Evolutionary conservation across 2,888 invertebrate genomes (phyloP).

Genomic region (Drosophila paranaensis): DNA sequence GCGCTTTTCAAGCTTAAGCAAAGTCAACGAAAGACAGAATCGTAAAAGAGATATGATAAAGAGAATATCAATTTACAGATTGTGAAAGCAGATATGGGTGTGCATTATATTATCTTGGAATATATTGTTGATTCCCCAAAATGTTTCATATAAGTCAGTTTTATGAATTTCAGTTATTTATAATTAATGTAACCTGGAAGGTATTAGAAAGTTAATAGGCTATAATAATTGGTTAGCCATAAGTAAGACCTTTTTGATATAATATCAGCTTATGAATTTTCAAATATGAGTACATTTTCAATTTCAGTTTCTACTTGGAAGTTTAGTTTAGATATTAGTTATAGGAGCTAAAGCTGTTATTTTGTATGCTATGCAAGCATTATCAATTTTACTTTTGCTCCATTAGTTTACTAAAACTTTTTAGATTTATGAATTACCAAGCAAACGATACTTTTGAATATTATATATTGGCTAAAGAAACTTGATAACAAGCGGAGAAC

Average conservation of each 20-base stretch:
- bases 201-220: no score
- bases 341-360: not conserved
- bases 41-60: not conserved
- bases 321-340: not conserved
- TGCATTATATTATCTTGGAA: not conserved
- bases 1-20: conserved; percentile 19
- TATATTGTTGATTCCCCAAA: not conserved
- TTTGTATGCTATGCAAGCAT: not conserved
- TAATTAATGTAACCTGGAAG: not conserved
- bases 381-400: not conserved
- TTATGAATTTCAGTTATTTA: not conserved
- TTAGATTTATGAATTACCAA: conserved; percentile 6
- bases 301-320: not conserved
- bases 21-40: not conserved
- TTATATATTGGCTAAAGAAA: conserved; percentile 2
- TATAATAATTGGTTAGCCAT: no score
- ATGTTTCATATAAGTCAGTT: no score
- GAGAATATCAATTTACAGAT: not conserved
- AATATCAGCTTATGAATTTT: no score
- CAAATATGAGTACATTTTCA: no score
- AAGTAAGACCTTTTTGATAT: no score
- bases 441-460: conserved; percentile 2
- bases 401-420: not conserved
- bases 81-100: not conserved
- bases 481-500: not conserved